Conservation (phyloP, 2,888 invertebrate genomes). For the Julus scandinavius region DNA sequence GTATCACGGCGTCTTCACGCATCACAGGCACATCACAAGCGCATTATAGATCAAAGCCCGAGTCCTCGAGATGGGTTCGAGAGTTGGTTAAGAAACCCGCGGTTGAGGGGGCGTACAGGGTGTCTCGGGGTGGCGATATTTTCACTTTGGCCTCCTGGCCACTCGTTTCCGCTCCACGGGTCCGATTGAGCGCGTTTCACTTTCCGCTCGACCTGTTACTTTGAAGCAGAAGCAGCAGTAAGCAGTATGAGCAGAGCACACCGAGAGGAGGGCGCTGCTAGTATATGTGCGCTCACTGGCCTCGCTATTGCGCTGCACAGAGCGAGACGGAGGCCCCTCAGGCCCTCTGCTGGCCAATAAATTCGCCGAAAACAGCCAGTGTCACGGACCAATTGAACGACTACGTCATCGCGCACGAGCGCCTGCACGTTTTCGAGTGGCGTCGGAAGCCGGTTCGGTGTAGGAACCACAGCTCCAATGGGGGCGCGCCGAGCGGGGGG, state of each 20-base stretch:
- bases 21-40: slow-evolving; percentile 17
- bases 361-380: slow-evolving; percentile 20
- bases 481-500: slow-evolving; percentile 13
- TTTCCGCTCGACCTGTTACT: slow-evolving; percentile 54
- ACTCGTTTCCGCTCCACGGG: slow-evolving; percentile 54
- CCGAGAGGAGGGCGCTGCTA: slow-evolving; percentile 31
- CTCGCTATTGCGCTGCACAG: not conserved
- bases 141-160: slow-evolving; percentile 13
- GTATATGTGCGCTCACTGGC: not conserved
- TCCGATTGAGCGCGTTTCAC: slow-evolving; percentile 49
- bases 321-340: not conserved
- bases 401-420: not conserved
- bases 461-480: not conserved
- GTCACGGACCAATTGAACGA: not conserved
- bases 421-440: not conserved
- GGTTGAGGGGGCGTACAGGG: not conserved
- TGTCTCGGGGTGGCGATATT: slow-evolving; percentile 8
- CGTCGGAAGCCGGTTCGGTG: not conserved
- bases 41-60: slow-evolving; percentile 33
- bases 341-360: slow-evolving; percentile 22
- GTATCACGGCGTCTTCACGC: slow-evolving; percentile 26
- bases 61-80: not conserved
- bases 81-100: not conserved
- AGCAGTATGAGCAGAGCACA: not conserved
- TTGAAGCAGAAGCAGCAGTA: not conserved